Evolutionary conservation across 2,888 invertebrate genomes (phyloP), one percentile per base, ranked within the genome.

Genomic region (Phyto melanocephala): DNA sequence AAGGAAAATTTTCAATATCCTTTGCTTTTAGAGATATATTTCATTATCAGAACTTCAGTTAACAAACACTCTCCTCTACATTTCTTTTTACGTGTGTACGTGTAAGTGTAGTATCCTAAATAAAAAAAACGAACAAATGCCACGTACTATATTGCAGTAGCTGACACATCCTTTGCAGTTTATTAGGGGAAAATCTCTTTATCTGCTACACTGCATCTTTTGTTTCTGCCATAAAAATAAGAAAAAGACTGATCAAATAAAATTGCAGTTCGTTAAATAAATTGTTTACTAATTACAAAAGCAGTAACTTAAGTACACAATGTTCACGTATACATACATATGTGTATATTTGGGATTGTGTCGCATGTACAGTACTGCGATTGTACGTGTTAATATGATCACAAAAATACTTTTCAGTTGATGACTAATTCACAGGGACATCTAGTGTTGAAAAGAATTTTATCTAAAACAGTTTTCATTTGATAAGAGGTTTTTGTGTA

Each of bases 341-440:
- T n/a, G n/a, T n/a, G 8, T 17, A 28, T 28, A 3, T 28, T 20
- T 15, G 35, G 15, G 17, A 65, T 22, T 70, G 68, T 60, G 24
- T 35, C 24, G 7, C 50, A 15, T 52, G 47, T 65, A 71, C 37
- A 65, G 58, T 56, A 60, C 35, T 79, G 75, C 17, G 58, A 70
- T 67, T 65, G 65, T 40, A 65, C 82, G 82, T 82, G 75, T 35
- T 74, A 54, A 79, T 70, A 40, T 71, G 79, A 79, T 78, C 82
- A 37, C 71, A 75, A 47, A 67, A 67, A 52, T 65, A 56, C 10
- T 47, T 20, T 56, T 50, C 47, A 58, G 33, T 17, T 40, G 15
- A 47, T 50, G 24, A 47, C 15, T 70, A 33, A 60, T 54, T 22
- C 10, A n/a, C 10, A 40, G 24, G 40, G 20, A 40, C 5, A 20